These are phyloP conservation scores for Corythucha ciliata DNA, from an alignment of 2,888 invertebrate species.

Conservation along the genomic window DNA sequence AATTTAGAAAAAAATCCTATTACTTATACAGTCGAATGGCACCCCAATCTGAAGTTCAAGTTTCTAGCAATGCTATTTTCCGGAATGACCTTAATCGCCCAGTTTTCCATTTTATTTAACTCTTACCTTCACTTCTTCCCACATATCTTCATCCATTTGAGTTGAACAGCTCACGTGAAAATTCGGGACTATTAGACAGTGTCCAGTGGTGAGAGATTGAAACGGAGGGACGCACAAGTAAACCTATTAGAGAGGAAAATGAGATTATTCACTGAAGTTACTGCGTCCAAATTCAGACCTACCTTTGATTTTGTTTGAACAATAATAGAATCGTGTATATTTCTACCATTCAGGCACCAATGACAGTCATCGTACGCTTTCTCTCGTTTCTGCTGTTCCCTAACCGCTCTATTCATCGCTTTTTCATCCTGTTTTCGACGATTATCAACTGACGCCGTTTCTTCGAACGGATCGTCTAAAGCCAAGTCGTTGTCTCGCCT, in stretches of 20 bases:
- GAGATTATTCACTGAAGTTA: neutral
- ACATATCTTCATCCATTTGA: slow-evolving; percentile 86
- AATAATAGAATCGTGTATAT: slow-evolving; percentile 74
- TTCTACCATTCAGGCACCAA: slow-evolving; percentile 70
- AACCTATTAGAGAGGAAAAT: slow-evolving; percentile 40
- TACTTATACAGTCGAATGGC: no score
- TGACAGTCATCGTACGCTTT: slow-evolving; percentile 69
- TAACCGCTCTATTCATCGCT: slow-evolving; percentile 57
- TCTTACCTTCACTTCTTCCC: slow-evolving; percentile 79
- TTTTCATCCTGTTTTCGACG: slow-evolving; percentile 52
- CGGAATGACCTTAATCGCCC: no score
- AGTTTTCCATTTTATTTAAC: no score
- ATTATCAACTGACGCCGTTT: slow-evolving; percentile 60
- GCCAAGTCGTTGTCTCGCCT: slow-evolving; percentile 25
- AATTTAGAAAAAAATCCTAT: no score
- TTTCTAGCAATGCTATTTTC: no score
- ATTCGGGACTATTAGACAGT: slow-evolving; percentile 77
- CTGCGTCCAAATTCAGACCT: slow-evolving; percentile 18
- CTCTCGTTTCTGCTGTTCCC: slow-evolving; percentile 60
- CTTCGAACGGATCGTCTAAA: slow-evolving; percentile 71
- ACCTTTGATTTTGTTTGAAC: slow-evolving; percentile 69
- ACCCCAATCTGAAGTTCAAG: no score
- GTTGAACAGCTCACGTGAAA: slow-evolving; percentile 72
- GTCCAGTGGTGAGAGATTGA: slow-evolving; percentile 71
- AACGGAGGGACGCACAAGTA: slow-evolving; percentile 74